These are phyloP conservation scores for Ceyx cyanopectus DNA, from an alignment of 2,113 vertebrate genomes.

Conservation along the genomic window DNA sequence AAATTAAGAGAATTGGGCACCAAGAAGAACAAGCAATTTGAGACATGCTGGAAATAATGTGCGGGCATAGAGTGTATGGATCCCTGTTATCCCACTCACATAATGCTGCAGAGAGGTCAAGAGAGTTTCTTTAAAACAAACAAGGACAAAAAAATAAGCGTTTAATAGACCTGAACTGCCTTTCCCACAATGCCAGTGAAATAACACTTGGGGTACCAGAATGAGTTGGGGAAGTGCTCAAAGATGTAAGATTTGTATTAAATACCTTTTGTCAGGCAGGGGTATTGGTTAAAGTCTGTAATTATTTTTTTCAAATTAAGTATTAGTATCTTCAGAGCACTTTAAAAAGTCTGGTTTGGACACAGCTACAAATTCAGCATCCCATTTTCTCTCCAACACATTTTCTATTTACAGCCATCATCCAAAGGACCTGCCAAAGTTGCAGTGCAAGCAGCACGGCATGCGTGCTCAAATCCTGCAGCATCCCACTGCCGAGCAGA, in stretches of 20 bases:
- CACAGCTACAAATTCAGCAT: not conserved
- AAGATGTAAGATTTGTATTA: not conserved
- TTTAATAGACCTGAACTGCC: slow-evolving; percentile 8
- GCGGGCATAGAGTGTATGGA: not conserved
- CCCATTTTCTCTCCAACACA: not conserved
- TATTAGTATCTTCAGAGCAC: not conserved
- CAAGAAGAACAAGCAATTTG: slow-evolving; percentile 41
- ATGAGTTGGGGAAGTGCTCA: not conserved
- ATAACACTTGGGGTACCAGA: not conserved
- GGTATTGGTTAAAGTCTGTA: not conserved
- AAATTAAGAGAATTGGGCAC: not conserved
- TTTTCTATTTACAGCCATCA: not conserved
- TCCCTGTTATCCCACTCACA: slow-evolving; percentile 2
- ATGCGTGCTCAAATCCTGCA: not conserved
- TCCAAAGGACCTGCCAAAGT: slow-evolving; percentile 23
- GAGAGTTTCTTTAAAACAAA: slow-evolving; percentile 51
- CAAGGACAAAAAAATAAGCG: not conserved
- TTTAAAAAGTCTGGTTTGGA: not conserved
- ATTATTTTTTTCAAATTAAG: not conserved
- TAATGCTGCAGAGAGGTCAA: slow-evolving; percentile 44
- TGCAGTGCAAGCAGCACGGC: not conserved
- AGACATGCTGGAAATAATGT: not conserved
- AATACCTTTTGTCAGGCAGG: not conserved
- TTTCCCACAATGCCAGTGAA: not conserved
- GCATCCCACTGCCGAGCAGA: not conserved